Percentiles rank a stretch among this genome's conserved stretches.
These are phyloP conservation scores for Clivina fossor DNA, from an alignment of 2,888 invertebrate genomes.

Conservation along the genomic window DNA sequence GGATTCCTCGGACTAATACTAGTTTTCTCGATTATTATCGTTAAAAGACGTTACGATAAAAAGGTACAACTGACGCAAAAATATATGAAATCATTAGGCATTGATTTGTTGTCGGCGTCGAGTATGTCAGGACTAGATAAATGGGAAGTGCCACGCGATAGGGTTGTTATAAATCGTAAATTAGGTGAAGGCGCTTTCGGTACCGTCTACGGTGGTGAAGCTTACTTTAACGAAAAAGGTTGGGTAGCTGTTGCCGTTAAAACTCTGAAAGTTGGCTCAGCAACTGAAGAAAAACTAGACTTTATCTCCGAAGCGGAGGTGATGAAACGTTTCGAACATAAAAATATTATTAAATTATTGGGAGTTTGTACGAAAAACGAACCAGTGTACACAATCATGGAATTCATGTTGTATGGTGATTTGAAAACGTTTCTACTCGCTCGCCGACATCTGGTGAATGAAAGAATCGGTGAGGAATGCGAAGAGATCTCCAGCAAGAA, in stretches of 20 bases:
- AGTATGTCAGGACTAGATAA: slow-evolving; percentile 67
- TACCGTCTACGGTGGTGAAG: slow-evolving; percentile 89
- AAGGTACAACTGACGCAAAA: slow-evolving; percentile 66
- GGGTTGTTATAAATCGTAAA: slow-evolving; percentile 82
- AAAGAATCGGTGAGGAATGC: slow-evolving; percentile 58
- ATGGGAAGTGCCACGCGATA: slow-evolving; percentile 84
- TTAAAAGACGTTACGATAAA: slow-evolving; percentile 68
- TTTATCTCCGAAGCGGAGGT: slow-evolving; percentile 91
- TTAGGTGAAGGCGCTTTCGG: slow-evolving; percentile 92
- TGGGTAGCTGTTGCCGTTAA: slow-evolving; percentile 90
- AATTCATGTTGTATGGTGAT: slow-evolving; percentile 92
- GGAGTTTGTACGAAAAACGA: slow-evolving; percentile 86
- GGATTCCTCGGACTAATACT: slow-evolving; percentile 59
- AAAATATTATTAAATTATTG: slow-evolving; percentile 80
- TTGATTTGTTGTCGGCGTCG: slow-evolving; percentile 58
- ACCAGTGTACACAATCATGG: slow-evolving; percentile 90
- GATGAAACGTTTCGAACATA: slow-evolving; percentile 91
- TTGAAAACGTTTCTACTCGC: slow-evolving; percentile 85
- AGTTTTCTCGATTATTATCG: slow-evolving; percentile 62
- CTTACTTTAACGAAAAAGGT: slow-evolving; percentile 66
- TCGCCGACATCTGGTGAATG: slow-evolving; percentile 77
- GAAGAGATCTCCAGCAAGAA: slow-evolving; percentile 79
- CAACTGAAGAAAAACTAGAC: slow-evolving; percentile 84
- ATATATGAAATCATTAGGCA: slow-evolving; percentile 71
- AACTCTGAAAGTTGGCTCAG: slow-evolving; percentile 80